Conservation (phyloP, 2,888 invertebrate genomes). For the Cheilosia scutellata region DNA sequence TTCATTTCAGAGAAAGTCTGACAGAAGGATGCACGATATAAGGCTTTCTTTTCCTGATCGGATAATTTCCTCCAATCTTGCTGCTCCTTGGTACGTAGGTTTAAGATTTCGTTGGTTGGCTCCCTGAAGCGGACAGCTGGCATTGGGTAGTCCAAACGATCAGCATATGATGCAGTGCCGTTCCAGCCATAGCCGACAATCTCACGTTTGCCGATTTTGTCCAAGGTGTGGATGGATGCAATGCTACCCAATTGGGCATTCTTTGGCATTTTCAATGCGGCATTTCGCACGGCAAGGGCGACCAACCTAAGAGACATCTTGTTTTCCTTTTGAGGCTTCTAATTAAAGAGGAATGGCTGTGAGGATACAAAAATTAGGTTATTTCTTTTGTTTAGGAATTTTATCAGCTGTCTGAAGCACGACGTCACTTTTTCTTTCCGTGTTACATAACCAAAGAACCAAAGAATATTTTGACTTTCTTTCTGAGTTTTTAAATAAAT, state of each 20-base stretch:
- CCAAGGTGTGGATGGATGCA: slow-evolving; percentile 82
- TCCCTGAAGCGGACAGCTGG: slow-evolving; percentile 94
- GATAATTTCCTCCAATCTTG: slow-evolving; percentile 98
- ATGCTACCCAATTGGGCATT: slow-evolving; percentile 80
- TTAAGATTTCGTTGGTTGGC: slow-evolving; percentile 89
- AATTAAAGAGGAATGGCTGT: slow-evolving; percentile 43
- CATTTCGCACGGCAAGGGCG: slow-evolving; percentile 80
- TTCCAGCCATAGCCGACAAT: slow-evolving; percentile 96
- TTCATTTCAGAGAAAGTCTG: slow-evolving; percentile 97
- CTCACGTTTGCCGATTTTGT: slow-evolving; percentile 92
- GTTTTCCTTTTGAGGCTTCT: slow-evolving; percentile 42
- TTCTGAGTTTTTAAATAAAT: not conserved
- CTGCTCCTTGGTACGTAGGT: slow-evolving; percentile 95
- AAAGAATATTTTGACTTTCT: slow-evolving; percentile 8
- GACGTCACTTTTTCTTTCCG: slow-evolving; percentile 53
- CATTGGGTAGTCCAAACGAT: slow-evolving; percentile 93
- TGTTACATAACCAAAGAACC: slow-evolving; percentile 69
- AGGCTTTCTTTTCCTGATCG: slow-evolving; percentile 95
- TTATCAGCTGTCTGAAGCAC: slow-evolving; percentile 3
- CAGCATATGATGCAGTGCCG: slow-evolving; percentile 91
- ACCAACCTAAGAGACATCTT: slow-evolving; percentile 82
- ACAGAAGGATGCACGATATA: slow-evolving; percentile 97
- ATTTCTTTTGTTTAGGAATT: slow-evolving; percentile 21
- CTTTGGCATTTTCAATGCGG: slow-evolving; percentile 78
- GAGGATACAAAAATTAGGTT: not conserved